Base-by-base conservation (phyloP, 2,888 invertebrate species). In the Folsomia manolachei region DNA sequence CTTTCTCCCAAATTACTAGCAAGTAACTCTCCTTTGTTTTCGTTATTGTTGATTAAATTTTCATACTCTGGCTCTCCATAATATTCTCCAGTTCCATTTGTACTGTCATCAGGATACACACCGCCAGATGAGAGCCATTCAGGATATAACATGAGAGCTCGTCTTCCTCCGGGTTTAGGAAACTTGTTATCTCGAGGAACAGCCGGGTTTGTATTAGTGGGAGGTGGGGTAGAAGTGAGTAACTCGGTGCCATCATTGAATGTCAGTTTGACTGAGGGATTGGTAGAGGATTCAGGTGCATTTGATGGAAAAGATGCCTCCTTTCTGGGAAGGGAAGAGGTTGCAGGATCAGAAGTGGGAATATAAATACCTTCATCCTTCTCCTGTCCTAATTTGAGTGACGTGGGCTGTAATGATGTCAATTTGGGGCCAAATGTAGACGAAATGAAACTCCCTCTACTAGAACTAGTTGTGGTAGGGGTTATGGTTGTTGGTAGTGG, bases 121-220 rank as follows among this genome's bases (percentile, higher is more conserved):
- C 77, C 77, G 23, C 74, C 75, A 18, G 75, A 75, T 27, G 75
- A 70, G 23, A 78, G 71, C 79, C 78, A 78, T 72, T 79, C 78
- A 9, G 79, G 79, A 39, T 78, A 77, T 1, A 76, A 63, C 73
- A 77, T 75, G 39, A 70, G 62, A 70, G 69, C 14, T 39, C 70
- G 62, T 69, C 65, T 60, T 68, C 68, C 39, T 71, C 63, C 63
- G 25, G 64, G 64, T 21, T 9, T 64, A n/a, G 64, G 64, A 27
- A 64, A 64, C n/a, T 14, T 27, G 19, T 64, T 21, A 23, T 27
- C 64, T 23, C 64, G 24, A 21, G 23, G 60, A 60, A 4, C 60
- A 21, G 4, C n/a, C 23, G 4, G 7, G 60, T 19, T 60, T 51
- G 51, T 51, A 11, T 51, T 51, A 14, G n/a, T n/a, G 21, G 60